These are phyloP conservation scores for Gnatocerus cornutus DNA, from an alignment of 2,888 invertebrate genomes.

Conservation along the genomic window DNA sequence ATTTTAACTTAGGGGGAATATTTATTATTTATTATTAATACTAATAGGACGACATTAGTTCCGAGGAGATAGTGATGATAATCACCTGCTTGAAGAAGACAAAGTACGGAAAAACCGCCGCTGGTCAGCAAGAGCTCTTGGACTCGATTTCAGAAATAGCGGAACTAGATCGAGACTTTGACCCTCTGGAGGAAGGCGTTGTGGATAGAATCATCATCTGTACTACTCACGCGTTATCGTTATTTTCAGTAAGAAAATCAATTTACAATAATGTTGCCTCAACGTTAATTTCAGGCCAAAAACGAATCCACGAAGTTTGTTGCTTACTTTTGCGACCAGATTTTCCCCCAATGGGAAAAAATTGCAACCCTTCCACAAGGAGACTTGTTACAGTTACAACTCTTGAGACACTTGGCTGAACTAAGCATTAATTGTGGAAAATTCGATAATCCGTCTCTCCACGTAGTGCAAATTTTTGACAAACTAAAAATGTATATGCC, in stretches of 20 bases:
- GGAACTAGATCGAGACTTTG: constrained; percentile 79
- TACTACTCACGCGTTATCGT: constrained; percentile 87
- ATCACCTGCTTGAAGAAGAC: constrained; percentile 90
- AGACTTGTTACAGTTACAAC: constrained; percentile 81
- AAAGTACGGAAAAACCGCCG: constrained; percentile 85
- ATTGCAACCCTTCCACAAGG: constrained; percentile 76
- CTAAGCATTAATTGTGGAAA: constrained; percentile 85
- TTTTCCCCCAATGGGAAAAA: constrained; percentile 83
- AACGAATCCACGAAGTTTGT: constrained; percentile 91
- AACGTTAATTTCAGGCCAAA: constrained; percentile 77
- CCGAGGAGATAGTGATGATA: constrained; percentile 92
- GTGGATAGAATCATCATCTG: constrained; percentile 88
- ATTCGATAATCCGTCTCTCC: constrained; percentile 82
- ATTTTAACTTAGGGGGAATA: no score
- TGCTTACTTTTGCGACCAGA: constrained; percentile 87
- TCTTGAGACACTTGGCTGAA: constrained; percentile 91
- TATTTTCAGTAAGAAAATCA: constrained; percentile 85
- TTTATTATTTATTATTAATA: constrained; percentile 10
- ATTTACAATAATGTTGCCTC: not conserved
- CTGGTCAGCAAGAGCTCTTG: constrained; percentile 88
- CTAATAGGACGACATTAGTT: constrained; percentile 88
- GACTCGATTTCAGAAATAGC: constrained; percentile 90
- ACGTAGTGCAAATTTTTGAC: constrained; percentile 85
- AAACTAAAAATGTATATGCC: constrained; percentile 92
- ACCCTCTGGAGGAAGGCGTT: constrained; percentile 75